Percentiles rank a stretch among this genome's conserved stretches.
These are phyloP conservation scores for Plebejus melissa DNA, from an alignment of 2,888 invertebrate species.

Conservation along the genomic window DNA sequence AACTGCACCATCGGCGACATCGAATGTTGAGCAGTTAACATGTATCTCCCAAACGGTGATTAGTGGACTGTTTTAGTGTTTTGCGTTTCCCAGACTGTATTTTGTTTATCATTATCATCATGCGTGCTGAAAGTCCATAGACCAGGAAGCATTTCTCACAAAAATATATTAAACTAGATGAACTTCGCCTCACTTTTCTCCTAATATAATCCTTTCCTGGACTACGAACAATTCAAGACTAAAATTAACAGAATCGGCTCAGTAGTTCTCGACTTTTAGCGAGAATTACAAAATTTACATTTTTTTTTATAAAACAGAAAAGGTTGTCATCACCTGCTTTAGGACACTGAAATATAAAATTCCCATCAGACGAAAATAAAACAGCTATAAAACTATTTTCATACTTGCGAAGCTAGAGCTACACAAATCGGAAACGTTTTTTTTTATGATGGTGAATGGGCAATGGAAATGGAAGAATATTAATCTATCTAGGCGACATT, in stretches of 20 bases:
- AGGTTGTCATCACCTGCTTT: not conserved
- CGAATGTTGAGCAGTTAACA: too few species aligned
- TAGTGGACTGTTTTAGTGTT: not conserved
- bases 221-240: too few species aligned
- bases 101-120: not conserved
- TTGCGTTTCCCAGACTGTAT: not conserved
- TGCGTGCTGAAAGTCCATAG: too few species aligned
- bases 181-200: too few species aligned
- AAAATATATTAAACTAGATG: too few species aligned
- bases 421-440: not conserved
- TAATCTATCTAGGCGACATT: too few species aligned
- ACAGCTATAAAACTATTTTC: not conserved
- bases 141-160: too few species aligned
- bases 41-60: not conserved
- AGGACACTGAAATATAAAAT: constrained; percentile 3
- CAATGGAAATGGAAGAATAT: not conserved
- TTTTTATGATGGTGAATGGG: not conserved
- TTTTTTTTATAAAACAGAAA: too few species aligned
- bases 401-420: not conserved
- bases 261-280: too few species aligned
- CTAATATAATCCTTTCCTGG: too few species aligned
- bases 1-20: not conserved
- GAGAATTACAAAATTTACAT: too few species aligned
- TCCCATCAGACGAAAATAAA: constrained; percentile 9
- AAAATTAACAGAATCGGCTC: too few species aligned